These are phyloP conservation scores for Sakesphorus luctuosus DNA, from an alignment of 2,113 vertebrate species.

Conservation along the genomic window DNA sequence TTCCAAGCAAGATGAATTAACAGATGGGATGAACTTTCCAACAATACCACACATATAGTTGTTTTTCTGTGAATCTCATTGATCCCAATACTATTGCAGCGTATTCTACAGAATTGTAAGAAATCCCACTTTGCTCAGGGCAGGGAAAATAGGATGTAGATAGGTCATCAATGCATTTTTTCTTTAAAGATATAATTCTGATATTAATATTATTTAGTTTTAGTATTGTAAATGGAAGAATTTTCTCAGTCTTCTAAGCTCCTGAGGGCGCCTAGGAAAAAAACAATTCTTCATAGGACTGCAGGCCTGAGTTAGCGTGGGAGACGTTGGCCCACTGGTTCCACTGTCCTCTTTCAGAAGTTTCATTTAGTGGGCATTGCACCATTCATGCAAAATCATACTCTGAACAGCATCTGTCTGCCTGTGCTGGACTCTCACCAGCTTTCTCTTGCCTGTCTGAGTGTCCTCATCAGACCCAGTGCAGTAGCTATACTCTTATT, in stretches of 20 bases:
- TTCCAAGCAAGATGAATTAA: neutral
- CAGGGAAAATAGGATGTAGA: neutral
- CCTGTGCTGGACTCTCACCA: accelerated
- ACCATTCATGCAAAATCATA: neutral
- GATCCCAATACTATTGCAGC: neutral
- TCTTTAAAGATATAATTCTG: neutral
- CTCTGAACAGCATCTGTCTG: neutral
- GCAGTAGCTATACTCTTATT: neutral
- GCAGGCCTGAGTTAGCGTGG: neutral
- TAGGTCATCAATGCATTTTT: too few species aligned
- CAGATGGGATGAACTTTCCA: neutral
- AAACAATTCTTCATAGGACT: neutral
- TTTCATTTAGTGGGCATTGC: neutral
- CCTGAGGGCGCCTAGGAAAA: neutral
- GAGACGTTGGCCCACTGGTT: neutral
- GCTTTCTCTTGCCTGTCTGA: neutral
- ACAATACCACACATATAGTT: neutral
- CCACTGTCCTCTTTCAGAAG: neutral
- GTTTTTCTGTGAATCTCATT: neutral
- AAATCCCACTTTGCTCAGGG: neutral
- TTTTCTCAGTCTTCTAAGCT: neutral
- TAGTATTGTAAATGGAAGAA: neutral
- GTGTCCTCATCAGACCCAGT: neutral
- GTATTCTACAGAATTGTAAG: neutral
- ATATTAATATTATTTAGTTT: neutral